Evolutionary conservation across 2,113 vertebrate genomes (phyloP).

Genomic region (Marmota monax): DNA sequence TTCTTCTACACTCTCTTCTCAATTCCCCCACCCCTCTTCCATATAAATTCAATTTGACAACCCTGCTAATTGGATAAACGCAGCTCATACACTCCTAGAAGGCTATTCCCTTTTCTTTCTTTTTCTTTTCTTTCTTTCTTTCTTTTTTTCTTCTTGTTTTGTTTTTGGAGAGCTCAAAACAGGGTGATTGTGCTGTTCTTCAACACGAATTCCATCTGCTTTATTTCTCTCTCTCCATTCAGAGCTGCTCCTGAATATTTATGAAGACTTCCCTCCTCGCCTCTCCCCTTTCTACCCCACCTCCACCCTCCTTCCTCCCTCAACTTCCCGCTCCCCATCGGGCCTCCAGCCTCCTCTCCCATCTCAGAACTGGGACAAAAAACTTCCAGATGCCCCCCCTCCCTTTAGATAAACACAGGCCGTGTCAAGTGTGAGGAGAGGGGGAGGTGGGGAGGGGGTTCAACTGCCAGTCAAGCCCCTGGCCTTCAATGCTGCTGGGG

Average conservation of each 20-base stretch:
- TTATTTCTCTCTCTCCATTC: slow-evolving; percentile 90
- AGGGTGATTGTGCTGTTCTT: slow-evolving; percentile 88
- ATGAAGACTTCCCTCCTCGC: slow-evolving; percentile 85
- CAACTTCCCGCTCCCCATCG: slow-evolving; percentile 58
- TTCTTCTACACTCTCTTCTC: slow-evolving; percentile 83
- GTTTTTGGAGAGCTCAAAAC: slow-evolving; percentile 88
- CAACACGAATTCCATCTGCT: slow-evolving; percentile 93
- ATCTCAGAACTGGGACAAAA: slow-evolving; percentile 86
- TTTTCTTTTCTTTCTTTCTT: slow-evolving; percentile 83
- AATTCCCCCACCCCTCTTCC: slow-evolving; percentile 77
- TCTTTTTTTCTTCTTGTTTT: slow-evolving; percentile 88
- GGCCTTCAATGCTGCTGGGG: slow-evolving; percentile 88
- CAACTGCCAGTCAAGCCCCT: slow-evolving; percentile 94
- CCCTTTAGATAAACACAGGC: slow-evolving; percentile 99
- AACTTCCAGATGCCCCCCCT: slow-evolving; percentile 91
- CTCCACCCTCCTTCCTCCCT: slow-evolving; percentile 69
- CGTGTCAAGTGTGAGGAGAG: slow-evolving; percentile 98
- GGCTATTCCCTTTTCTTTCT: slow-evolving; percentile 90
- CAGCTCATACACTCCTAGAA: slow-evolving; percentile 90
- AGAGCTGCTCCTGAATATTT: slow-evolving; percentile 93
- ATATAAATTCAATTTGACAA: slow-evolving; percentile 99
- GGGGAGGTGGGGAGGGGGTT: slow-evolving; percentile 88
- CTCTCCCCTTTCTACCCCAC: slow-evolving; percentile 62
- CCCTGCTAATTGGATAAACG: slow-evolving; percentile 99
- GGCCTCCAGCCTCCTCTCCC: slow-evolving; percentile 78